Percentiles rank a stretch among this genome's conserved stretches.
Conservation (phyloP, 1,140 invertebrate species). For the Ceratina japonica region DNA sequence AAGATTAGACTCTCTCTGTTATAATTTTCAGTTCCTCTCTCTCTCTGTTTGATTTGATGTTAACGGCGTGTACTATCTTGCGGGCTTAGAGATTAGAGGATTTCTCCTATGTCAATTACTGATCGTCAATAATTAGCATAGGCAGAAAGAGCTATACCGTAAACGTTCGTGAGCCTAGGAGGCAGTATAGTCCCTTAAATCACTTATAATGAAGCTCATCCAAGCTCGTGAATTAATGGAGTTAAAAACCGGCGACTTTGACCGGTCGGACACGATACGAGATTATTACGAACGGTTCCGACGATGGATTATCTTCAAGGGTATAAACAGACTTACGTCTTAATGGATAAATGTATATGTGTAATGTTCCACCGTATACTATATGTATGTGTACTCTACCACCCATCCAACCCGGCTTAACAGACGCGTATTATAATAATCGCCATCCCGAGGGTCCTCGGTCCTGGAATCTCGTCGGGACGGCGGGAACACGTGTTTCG, state of each 20-base stretch:
- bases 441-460: too few relatives aligned
- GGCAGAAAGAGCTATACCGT: too few relatives aligned
- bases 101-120: too few relatives aligned
- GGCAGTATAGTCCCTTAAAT: slow-evolving; percentile 24
- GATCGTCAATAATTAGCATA: too few relatives aligned
- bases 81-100: too few relatives aligned
- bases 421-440: too few relatives aligned
- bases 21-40: not conserved
- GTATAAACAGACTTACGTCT: slow-evolving; percentile 33
- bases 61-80: too few relatives aligned
- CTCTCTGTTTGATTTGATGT: not conserved
- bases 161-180: too few relatives aligned
- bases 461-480: too few relatives aligned
- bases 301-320: slow-evolving; percentile 36
- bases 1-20: slow-evolving; percentile 1
- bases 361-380: slow-evolving; percentile 34
- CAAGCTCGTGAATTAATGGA: slow-evolving; percentile 51
- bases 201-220: slow-evolving; percentile 48
- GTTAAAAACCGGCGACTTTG: slow-evolving; percentile 23
- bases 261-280: slow-evolving; percentile 17
- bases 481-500: slow-evolving; percentile 39
- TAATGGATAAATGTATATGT: slow-evolving; percentile 47
- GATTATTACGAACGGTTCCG: slow-evolving; percentile 42
- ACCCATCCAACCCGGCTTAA: slow-evolving; percentile 35
- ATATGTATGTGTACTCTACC: slow-evolving; percentile 15